Conservation (phyloP, 2,113 vertebrate species). For the Proteles cristata region DNA sequence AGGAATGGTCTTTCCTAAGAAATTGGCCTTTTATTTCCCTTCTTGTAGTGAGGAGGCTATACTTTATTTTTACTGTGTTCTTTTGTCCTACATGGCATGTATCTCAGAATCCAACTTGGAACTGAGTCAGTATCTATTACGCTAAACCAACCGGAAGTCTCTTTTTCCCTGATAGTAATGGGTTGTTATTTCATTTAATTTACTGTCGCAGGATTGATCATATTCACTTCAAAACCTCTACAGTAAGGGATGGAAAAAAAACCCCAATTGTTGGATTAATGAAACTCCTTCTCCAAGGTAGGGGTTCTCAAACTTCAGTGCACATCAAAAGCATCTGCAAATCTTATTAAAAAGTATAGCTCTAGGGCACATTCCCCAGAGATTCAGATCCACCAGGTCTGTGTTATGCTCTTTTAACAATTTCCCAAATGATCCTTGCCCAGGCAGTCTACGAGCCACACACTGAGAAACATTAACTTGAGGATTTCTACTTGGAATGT, state of each 20-base stretch:
- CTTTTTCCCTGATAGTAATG: not conserved
- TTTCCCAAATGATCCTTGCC: not conserved
- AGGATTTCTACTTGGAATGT: not conserved
- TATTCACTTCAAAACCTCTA: not conserved
- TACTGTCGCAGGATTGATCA: not conserved
- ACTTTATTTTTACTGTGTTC: slow-evolving; percentile 6
- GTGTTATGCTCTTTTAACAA: not conserved
- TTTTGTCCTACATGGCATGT: not conserved
- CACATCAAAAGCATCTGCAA: not conserved
- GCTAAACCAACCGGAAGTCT: not conserved
- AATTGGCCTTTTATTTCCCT: not conserved
- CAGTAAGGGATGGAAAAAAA: not conserved
- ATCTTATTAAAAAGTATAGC: not conserved
- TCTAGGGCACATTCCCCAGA: not conserved
- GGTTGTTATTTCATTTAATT: slow-evolving; percentile 27
- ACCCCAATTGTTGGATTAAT: not conserved
- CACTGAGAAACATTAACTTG: not conserved
- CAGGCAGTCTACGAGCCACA: not conserved
- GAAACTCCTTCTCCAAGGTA: not conserved
- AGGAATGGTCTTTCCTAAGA: not conserved
- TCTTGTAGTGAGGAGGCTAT: not conserved
- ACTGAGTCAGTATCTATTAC: not conserved
- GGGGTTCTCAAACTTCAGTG: slow-evolving; percentile 7
- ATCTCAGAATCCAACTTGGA: not conserved
- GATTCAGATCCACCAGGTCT: not conserved